phyloP scores from a whole-genome alignment of 2,797 vertebrate species.

The Dipus sagitta region DNA sequence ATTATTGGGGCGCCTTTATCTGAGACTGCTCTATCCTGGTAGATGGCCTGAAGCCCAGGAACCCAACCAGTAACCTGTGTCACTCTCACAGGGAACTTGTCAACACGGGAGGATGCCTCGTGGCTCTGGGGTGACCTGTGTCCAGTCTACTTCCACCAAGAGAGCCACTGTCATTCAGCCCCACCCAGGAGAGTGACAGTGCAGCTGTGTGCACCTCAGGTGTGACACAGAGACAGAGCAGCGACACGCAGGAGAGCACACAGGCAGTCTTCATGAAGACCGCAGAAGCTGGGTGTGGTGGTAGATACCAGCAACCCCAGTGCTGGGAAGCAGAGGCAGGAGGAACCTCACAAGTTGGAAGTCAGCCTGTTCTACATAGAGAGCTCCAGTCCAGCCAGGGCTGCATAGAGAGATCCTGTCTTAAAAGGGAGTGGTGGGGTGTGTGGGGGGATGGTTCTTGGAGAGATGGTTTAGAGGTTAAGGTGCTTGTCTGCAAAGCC shows the following conservation, averaged over 20 bases:
- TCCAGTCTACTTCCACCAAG: neutral
- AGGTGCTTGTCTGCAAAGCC: too few relatives aligned
- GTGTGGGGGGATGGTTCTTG: too few relatives aligned
- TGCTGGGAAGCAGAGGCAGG: neutral
- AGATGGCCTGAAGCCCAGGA: too few relatives aligned
- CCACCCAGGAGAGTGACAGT: neutral
- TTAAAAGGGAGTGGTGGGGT: neutral
- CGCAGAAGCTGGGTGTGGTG: neutral
- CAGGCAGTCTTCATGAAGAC: neutral
- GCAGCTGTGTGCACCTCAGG: fast-evolving
- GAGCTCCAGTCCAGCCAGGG: too few relatives aligned
- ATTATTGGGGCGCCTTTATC: neutral
- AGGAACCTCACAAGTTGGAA: neutral
- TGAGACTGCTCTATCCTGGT: neutral
- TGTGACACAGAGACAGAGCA: neutral
- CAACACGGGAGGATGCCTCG: neutral
- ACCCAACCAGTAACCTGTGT: neutral
- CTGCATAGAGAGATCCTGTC: too few relatives aligned
- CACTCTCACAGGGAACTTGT: neutral
- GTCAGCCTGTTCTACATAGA: neutral
- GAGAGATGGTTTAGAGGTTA: too few relatives aligned
- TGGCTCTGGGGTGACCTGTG: neutral
- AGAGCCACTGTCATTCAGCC: neutral
- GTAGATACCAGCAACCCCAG: neutral
- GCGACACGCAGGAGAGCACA: neutral